Evolutionary conservation across 2,113 vertebrate genomes (phyloP).

Genomic region (Odobenus rosmarus): DNA sequence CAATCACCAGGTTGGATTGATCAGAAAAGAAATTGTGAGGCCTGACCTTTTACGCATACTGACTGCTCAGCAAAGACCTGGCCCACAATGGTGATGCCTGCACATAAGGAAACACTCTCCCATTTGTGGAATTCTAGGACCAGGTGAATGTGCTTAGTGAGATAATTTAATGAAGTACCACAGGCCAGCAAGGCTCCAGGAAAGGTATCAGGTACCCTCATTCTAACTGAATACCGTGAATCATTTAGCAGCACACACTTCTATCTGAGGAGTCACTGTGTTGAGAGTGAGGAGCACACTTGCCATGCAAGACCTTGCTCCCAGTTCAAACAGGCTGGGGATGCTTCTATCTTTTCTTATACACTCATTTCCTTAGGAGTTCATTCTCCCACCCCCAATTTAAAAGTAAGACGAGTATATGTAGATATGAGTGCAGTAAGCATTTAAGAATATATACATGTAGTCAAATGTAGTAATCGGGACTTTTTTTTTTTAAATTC

Average conservation of each 20-base stretch:
- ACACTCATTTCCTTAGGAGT: background rate
- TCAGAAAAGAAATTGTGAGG: background rate
- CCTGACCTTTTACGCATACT: background rate
- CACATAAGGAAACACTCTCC: background rate
- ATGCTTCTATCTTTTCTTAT: background rate
- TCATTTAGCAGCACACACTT: conserved; percentile 1
- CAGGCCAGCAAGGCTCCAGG: background rate
- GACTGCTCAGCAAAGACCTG: background rate
- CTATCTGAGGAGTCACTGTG: background rate
- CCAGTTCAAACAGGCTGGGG: background rate
- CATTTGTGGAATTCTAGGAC: background rate
- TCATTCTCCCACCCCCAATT: background rate
- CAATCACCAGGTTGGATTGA: background rate
- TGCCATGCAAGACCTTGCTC: background rate
- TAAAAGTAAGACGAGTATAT: conserved; percentile 14
- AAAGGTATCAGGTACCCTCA: background rate
- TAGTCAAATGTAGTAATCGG: background rate
- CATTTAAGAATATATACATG: background rate
- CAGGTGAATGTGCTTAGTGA: conserved; percentile 5
- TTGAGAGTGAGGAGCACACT: background rate
- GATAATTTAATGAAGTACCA: background rate
- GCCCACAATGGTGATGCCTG: background rate
- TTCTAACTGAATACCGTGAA: background rate
- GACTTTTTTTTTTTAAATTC: background rate
- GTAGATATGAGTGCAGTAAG: background rate